Conservation (phyloP, 2,113 vertebrate genomes). For the Callorhinus ursinus region DNA sequence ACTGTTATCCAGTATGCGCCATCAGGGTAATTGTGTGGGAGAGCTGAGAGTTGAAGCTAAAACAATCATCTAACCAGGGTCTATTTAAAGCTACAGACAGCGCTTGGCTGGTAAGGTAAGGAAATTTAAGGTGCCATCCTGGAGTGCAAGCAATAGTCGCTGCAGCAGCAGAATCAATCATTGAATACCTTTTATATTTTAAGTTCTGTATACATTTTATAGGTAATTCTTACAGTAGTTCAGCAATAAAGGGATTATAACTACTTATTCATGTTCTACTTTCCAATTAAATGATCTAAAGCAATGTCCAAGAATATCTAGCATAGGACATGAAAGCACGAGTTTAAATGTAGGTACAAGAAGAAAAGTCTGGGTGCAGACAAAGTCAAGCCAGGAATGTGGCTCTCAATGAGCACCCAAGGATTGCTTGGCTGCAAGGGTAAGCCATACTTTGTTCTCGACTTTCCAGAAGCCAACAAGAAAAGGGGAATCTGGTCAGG, state of each 20-base stretch:
- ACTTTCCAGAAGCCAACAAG: neutral
- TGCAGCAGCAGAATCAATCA: neutral
- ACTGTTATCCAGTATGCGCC: constrained; percentile 67
- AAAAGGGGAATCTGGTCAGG: neutral
- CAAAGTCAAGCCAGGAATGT: neutral
- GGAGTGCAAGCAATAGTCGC: neutral
- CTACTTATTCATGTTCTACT: neutral
- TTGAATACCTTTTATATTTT: neutral
- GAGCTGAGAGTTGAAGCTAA: constrained; percentile 56
- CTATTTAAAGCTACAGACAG: constrained; percentile 56
- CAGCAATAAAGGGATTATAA: neutral
- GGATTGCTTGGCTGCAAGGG: neutral
- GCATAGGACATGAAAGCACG: neutral
- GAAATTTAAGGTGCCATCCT: neutral
- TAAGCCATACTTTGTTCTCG: neutral
- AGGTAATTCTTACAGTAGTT: neutral
- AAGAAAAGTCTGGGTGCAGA: neutral
- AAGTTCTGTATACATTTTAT: neutral
- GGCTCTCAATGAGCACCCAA: neutral
- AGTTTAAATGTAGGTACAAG: neutral
- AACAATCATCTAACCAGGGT: constrained; percentile 42
- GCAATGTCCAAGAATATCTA: neutral
- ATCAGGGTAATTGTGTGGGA: constrained; percentile 75
- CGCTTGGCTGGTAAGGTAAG: constrained; percentile 16
- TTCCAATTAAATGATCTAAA: neutral